phyloP scores from a whole-genome alignment of 1,140 invertebrate species.

The Metopolophium dirhodum region DNA sequence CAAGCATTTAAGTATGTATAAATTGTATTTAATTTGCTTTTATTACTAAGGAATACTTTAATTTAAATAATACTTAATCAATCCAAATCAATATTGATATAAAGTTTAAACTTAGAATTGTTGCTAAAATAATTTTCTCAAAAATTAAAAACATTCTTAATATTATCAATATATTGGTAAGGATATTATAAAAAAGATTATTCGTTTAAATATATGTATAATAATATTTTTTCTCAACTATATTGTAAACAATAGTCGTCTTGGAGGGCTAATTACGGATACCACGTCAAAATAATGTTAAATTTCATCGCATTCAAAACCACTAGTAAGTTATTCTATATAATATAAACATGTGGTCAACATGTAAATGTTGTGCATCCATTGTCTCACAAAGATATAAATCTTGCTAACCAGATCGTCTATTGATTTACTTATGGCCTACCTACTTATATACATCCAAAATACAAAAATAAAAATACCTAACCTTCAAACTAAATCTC shows the following conservation, averaged over 20 bases:
- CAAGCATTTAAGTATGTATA: not conserved
- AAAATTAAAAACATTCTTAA: not conserved
- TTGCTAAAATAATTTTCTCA: not conserved
- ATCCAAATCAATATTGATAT: not conserved
- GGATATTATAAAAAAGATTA: not conserved
- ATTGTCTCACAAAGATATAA: conserved; percentile 33
- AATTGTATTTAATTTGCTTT: not conserved
- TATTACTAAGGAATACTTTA: not conserved
- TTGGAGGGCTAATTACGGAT: conserved; percentile 37
- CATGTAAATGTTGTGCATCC: conserved; percentile 33
- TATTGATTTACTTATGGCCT: not conserved
- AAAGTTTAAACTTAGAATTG: not conserved
- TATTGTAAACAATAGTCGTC: not conserved
- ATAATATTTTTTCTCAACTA: not conserved
- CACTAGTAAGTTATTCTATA: conserved; percentile 8
- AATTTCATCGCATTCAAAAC: not conserved
- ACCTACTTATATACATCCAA: not conserved
- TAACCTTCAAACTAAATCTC: not conserved
- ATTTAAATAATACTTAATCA: not conserved
- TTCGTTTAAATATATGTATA: not conserved
- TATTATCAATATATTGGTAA: not conserved
- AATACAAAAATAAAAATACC: not conserved
- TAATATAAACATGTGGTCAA: not conserved
- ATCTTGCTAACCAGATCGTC: conserved; percentile 31
- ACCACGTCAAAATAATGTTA: conserved; percentile 41